phyloP scores from a whole-genome alignment of 37 sponge, comb jelly and placozoan genomes.

The Cladorhizidae sp. region DNA sequence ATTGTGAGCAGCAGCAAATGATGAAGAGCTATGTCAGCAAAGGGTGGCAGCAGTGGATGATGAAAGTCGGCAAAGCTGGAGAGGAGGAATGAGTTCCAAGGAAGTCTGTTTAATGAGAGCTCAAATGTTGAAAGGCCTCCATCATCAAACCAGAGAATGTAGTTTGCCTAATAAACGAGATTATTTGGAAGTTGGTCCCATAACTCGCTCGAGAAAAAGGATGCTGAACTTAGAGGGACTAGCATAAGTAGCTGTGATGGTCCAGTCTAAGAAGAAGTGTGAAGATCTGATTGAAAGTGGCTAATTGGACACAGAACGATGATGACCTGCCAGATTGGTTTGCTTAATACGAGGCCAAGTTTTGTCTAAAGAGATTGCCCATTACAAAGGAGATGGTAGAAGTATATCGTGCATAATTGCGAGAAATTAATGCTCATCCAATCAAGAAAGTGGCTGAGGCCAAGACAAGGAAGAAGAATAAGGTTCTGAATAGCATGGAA shows the following conservation, averaged over 20 bases:
- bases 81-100: neutral
- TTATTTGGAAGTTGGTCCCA: constrained; percentile 48
- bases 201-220: constrained; percentile 2
- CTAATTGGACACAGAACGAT: constrained; percentile 86
- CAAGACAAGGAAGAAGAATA: constrained; percentile 84
- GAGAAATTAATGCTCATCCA: constrained; percentile 92
- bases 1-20: constrained; percentile 59
- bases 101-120: neutral
- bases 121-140: neutral
- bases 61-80: neutral
- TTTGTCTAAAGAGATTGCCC: constrained; percentile 83
- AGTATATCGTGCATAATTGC: constrained; percentile 72
- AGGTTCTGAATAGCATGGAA: constrained; percentile 48
- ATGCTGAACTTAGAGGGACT: constrained; percentile 82
- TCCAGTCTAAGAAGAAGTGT: constrained; percentile 81
- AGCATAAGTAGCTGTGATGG: constrained; percentile 82
- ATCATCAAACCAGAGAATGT: neutral
- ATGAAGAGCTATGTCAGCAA: constrained; percentile 20
- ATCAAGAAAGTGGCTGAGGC: constrained; percentile 99
- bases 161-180: neutral
- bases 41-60: constrained; percentile 5
- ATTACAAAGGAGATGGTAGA: constrained; percentile 91
- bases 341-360: constrained; percentile 79
- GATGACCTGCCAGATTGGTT: constrained; percentile 96
- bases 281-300: constrained; percentile 88